Conservation (phyloP, 2,113 vertebrate genomes). For the Nothocercus julius region DNA sequence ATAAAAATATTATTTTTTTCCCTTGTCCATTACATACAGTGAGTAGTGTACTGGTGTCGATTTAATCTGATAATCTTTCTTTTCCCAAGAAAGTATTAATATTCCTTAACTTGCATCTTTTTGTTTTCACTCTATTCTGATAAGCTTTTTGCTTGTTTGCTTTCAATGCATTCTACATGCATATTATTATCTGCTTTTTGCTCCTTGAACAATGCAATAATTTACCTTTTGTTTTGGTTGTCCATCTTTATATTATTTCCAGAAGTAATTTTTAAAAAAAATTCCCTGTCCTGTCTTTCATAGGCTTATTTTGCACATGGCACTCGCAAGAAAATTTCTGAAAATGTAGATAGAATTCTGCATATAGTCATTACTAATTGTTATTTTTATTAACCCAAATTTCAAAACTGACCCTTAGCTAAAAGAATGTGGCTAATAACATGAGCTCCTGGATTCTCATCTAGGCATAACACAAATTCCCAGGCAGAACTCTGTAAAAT, state of each 20-base stretch:
- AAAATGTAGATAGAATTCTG: background rate
- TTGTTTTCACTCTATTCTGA: background rate
- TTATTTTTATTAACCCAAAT: background rate
- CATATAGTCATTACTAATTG: background rate
- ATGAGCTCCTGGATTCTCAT: accelerated
- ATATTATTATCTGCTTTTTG: background rate
- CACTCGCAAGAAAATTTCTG: background rate
- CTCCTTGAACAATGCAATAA: background rate
- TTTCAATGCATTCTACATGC: background rate
- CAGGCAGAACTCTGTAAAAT: background rate
- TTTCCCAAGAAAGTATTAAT: background rate
- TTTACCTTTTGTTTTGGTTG: background rate
- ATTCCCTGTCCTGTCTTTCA: background rate
- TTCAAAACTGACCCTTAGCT: background rate
- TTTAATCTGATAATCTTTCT: background rate
- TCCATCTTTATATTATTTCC: background rate
- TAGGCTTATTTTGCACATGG: background rate
- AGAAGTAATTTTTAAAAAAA: background rate
- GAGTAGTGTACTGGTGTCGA: accelerated
- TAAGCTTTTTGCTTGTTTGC: background rate
- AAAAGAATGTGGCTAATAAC: background rate
- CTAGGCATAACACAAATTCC: background rate
- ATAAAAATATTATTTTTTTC: background rate
- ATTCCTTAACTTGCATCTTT: background rate
- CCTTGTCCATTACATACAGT: background rate